A percentile compares a stretch with the other conserved stretches of the same genome.
Evolutionary conservation across 2,113 vertebrate genomes (phyloP).

Genomic region (Macrotus californicus): DNA sequence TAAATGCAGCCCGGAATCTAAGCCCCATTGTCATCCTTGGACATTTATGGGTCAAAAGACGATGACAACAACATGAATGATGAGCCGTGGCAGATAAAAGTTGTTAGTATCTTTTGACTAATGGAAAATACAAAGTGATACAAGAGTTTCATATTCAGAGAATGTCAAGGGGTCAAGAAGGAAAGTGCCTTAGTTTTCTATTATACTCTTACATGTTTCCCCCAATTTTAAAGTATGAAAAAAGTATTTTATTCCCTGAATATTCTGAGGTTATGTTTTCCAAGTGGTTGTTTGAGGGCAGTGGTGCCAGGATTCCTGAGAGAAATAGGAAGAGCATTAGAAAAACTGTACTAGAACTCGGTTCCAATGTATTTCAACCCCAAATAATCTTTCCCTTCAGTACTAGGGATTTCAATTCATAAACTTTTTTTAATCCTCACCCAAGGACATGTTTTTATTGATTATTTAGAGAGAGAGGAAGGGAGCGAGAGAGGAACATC

Average conservation of each 20-base stretch:
- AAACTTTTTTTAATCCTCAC: too few species aligned
- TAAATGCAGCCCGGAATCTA: neutral
- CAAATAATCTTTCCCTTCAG: neutral
- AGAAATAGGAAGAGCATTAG: neutral
- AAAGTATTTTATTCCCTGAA: slow-evolving; percentile 26
- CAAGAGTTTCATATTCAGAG: neutral
- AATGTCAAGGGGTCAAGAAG: neutral
- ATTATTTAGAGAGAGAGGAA: too few species aligned
- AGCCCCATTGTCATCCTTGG: neutral
- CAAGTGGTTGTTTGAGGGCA: slow-evolving; percentile 5
- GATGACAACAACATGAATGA: neutral
- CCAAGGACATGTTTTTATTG: too few species aligned
- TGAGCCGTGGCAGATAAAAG: neutral
- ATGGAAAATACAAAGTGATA: slow-evolving; percentile 9
- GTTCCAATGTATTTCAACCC: neutral
- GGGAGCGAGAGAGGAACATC: too few species aligned
- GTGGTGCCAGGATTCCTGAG: slow-evolving; percentile 10
- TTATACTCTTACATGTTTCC: neutral
- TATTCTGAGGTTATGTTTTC: neutral
- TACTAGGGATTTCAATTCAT: neutral
- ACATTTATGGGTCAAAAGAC: neutral
- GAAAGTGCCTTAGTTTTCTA: neutral
- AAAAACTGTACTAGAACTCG: neutral
- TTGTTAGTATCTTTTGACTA: neutral
- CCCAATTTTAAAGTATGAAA: slow-evolving; percentile 20